Conservation (phyloP, 1,140 invertebrate species). For the Dufourea novaeangliae region DNA sequence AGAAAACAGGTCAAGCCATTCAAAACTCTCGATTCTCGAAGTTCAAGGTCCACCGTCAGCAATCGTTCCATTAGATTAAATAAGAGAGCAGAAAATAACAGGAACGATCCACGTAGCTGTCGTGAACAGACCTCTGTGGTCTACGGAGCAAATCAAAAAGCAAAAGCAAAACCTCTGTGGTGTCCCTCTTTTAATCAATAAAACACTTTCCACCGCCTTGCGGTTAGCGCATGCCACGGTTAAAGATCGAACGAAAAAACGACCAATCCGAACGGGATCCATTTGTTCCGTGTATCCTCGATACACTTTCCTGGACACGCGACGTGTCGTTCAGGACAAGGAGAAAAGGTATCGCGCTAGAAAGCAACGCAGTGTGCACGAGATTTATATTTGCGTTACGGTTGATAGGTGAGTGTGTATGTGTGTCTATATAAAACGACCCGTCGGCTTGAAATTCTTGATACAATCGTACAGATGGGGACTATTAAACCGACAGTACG, state of each 20-base stretch:
- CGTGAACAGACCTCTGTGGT: neutral
- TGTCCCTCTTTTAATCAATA: neutral
- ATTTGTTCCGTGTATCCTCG: slow-evolving; percentile 6
- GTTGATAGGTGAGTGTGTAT: neutral
- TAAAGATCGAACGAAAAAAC: neutral
- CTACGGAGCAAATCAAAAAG: neutral
- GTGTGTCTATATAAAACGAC: neutral
- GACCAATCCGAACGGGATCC: neutral
- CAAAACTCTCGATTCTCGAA: neutral
- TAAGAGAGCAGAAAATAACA: neutral
- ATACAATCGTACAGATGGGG: neutral
- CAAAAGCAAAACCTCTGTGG: neutral
- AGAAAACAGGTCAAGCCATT: too few species aligned
- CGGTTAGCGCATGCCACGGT: neutral
- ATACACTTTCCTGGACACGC: slow-evolving; percentile 16
- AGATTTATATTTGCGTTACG: neutral
- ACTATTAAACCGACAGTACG: neutral
- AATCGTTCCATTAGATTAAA: neutral
- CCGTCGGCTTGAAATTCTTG: neutral
- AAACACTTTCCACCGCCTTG: neutral
- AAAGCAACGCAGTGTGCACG: neutral
- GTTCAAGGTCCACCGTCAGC: neutral
- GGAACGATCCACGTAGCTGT: neutral
- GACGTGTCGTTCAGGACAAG: neutral
- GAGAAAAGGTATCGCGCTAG: slow-evolving; percentile 7